Conservation (phyloP, 2,888 invertebrate genomes). For the Tetranychus truncatus region DNA sequence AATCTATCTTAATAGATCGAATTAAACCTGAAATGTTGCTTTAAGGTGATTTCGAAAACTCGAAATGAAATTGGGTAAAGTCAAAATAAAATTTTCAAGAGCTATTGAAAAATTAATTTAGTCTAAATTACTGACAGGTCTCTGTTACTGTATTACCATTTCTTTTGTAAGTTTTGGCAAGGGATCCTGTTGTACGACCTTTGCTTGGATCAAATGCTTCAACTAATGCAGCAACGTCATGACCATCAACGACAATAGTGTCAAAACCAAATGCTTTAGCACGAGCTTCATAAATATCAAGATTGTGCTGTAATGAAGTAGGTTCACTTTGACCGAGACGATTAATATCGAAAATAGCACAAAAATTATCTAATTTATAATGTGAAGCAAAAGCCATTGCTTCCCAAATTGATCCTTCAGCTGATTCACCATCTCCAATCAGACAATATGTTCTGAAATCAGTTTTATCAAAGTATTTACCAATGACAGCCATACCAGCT, state of each 20-base stretch:
- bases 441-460: slow-evolving; percentile 73
- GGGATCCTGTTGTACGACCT: slow-evolving; percentile 71
- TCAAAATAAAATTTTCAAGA: too few species aligned
- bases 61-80: too few species aligned
- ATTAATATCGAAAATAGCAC: slow-evolving; percentile 90
- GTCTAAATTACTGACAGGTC: too few species aligned
- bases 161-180: slow-evolving; percentile 93
- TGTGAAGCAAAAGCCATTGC: slow-evolving; percentile 81
- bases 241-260: slow-evolving; percentile 83
- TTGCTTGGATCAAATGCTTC: slow-evolving; percentile 62
- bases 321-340: slow-evolving; percentile 91
- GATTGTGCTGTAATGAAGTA: slow-evolving; percentile 76
- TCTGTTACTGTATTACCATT: too few species aligned
- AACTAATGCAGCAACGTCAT: slow-evolving; percentile 72
- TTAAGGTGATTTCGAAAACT: too few species aligned
- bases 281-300: slow-evolving; percentile 64
- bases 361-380: slow-evolving; percentile 88
- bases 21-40: too few species aligned
- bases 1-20: too few species aligned
- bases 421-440: slow-evolving; percentile 93
- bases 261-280: slow-evolving; percentile 74
- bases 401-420: slow-evolving; percentile 97
- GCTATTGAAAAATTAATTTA: too few species aligned
- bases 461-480: slow-evolving; percentile 66
- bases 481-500: slow-evolving; percentile 90